phyloP scores from a whole-genome alignment of 2,113 vertebrate genomes.

The Epinephelus lanceolatus region DNA sequence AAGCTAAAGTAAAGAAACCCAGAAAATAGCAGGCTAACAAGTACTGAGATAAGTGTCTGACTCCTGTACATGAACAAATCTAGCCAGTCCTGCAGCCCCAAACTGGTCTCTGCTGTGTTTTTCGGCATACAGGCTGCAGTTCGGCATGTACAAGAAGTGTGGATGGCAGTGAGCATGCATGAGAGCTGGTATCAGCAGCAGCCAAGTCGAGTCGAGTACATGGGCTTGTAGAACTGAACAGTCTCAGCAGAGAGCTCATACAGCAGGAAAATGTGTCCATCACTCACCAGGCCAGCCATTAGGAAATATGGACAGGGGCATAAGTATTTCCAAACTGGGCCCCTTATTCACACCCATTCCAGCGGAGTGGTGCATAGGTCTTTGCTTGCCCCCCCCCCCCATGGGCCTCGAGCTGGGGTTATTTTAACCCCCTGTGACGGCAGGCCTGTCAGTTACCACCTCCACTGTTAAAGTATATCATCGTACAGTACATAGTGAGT shows the following conservation, averaged over 20 bases:
- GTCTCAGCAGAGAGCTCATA: background rate
- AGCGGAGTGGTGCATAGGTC: too few relatives aligned
- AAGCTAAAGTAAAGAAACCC: background rate
- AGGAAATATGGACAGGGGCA: too few relatives aligned
- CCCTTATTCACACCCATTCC: too few relatives aligned
- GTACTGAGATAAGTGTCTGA: background rate
- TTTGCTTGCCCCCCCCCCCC: too few relatives aligned
- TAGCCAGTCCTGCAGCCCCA: background rate
- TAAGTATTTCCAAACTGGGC: too few relatives aligned
- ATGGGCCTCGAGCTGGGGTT: too few relatives aligned
- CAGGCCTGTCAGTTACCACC: too few relatives aligned
- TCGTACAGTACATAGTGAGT: background rate
- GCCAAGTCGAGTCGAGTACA: too few relatives aligned
- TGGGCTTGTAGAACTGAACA: background rate
- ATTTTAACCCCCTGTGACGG: too few relatives aligned
- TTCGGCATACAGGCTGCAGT: background rate
- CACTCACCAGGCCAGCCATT: background rate
- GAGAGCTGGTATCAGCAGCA: background rate
- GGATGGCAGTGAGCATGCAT: background rate
- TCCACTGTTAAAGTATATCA: background rate
- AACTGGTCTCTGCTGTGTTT: background rate
- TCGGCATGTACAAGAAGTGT: background rate
- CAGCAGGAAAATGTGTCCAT: background rate
- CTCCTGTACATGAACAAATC: background rate
- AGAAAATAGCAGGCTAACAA: slow-evolving; percentile 2